phyloP scores from a whole-genome alignment of 2,797 vertebrate species.

The Neosilurus hyrtlii region DNA sequence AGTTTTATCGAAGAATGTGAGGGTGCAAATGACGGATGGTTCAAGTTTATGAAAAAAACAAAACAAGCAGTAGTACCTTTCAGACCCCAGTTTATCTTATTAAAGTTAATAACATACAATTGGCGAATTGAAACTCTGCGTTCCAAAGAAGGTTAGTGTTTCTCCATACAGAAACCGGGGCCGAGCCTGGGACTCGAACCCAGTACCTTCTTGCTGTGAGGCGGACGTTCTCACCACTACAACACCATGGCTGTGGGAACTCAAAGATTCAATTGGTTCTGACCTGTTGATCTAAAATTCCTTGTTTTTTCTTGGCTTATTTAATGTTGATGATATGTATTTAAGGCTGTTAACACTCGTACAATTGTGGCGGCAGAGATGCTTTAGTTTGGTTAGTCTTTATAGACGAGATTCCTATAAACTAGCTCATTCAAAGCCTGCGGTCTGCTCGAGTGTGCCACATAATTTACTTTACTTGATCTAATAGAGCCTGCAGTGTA shows the following conservation, averaged over 20 bases:
- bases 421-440: conserved; percentile 21
- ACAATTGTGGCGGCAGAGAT: not conserved
- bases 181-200: too few species aligned
- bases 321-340: not conserved
- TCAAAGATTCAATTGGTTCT: not conserved
- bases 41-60: too few species aligned
- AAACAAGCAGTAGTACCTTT: too few species aligned
- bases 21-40: not conserved
- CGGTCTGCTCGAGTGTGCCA: conserved; percentile 27
- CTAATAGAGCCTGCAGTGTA: conserved; percentile 43
- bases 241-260: too few species aligned
- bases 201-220: too few species aligned
- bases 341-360: conserved; percentile 1
- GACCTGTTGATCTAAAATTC: not conserved
- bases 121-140: too few species aligned
- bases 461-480: conserved; percentile 45
- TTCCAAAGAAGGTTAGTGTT: too few species aligned
- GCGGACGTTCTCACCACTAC: too few species aligned
- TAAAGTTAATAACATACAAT: not conserved
- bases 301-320: not conserved
- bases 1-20: not conserved
- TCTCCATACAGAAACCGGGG: too few species aligned
- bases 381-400: not conserved
- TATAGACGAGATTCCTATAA: conserved; percentile 21
- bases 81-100: not conserved